These are phyloP conservation scores for Cyclura pinguis DNA, from an alignment of 2,797 vertebrate genomes.

Conservation along the genomic window DNA sequence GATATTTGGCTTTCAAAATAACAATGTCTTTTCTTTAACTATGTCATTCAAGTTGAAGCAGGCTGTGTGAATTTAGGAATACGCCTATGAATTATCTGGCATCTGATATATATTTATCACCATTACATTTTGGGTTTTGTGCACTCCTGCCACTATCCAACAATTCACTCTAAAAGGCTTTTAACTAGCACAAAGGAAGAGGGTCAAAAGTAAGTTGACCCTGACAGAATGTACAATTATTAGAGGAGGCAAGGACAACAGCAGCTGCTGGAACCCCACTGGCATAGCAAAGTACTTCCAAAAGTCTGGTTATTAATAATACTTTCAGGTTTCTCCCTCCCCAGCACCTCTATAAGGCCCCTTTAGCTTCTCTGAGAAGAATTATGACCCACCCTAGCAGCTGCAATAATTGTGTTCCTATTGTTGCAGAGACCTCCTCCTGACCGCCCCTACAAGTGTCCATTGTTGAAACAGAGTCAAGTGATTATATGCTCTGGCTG, in stretches of 20 bases:
- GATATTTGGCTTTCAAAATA: conserved; percentile 72
- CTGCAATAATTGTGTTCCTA: conserved; percentile 88
- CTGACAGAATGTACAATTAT: conserved; percentile 86
- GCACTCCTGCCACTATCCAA: conserved; percentile 80
- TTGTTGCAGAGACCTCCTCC: conserved; percentile 85
- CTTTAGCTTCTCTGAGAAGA: conserved; percentile 78
- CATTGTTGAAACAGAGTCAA: conserved; percentile 81
- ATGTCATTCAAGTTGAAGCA: conserved; percentile 13
- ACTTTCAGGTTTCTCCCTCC: conserved; percentile 61
- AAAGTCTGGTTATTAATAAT: conserved; percentile 83
- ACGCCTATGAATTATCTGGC: conserved; percentile 75
- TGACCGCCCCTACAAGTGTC: conserved; percentile 85
- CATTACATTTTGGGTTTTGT: conserved; percentile 77
- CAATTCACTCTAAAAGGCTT: conserved; percentile 80
- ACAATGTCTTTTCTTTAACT: conserved; percentile 68
- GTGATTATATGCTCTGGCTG: conserved; percentile 87
- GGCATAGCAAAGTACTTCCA: conserved; percentile 72
- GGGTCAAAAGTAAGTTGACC: conserved; percentile 89
- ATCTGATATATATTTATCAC: conserved; percentile 83
- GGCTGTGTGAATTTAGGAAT: conserved; percentile 76
- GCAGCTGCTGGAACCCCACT: conserved; percentile 87
- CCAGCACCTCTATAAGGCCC: conserved; percentile 65
- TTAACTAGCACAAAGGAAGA: conserved; percentile 75
- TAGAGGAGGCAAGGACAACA: conserved; percentile 74
- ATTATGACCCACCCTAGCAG: conserved; percentile 83